Evolutionary conservation across 2,888 invertebrate species (phyloP).

Genomic region (Pomacea canaliculata): DNA sequence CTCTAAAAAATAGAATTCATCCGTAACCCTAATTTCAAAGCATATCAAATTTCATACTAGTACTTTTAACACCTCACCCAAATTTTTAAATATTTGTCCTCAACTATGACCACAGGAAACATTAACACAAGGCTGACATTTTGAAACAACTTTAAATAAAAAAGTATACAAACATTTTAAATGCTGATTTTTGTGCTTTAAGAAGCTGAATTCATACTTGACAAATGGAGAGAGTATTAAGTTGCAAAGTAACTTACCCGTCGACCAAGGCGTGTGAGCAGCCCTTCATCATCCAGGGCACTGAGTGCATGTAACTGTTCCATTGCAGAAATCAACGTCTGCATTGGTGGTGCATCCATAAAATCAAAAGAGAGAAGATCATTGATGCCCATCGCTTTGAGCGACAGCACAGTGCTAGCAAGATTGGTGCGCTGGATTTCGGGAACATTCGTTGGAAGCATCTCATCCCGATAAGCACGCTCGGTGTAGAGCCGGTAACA

Average conservation of each 20-base stretch:
- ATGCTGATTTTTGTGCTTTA: too few species aligned
- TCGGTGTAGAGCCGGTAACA: slow-evolving; percentile 97
- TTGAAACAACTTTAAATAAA: too few species aligned
- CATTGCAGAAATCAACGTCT: slow-evolving; percentile 96
- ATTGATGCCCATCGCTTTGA: slow-evolving; percentile 99
- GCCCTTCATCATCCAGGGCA: slow-evolving; percentile 86
- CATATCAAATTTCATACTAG: too few species aligned
- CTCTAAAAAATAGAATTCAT: background rate
- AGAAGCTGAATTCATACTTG: too few species aligned
- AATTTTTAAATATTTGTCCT: too few species aligned
- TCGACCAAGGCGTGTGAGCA: slow-evolving; percentile 76
- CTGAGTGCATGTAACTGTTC: slow-evolving; percentile 97
- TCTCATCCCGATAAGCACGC: slow-evolving; percentile 97
- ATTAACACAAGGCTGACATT: too few species aligned
- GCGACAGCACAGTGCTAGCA: slow-evolving; percentile 92
- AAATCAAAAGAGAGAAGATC: slow-evolving; percentile 98
- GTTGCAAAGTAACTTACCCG: slow-evolving; percentile 63
- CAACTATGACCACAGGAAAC: too few species aligned
- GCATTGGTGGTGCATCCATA: slow-evolving; percentile 99
- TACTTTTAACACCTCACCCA: too few species aligned
- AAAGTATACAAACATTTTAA: too few species aligned
- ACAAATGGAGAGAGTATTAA: too few species aligned
- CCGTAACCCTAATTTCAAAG: too few species aligned
- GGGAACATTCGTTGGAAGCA: slow-evolving; percentile 85
- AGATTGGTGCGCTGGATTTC: slow-evolving; percentile 99